Base-by-base conservation (phyloP, 2,797 vertebrate species). In the Gymnoscopelus microlampas region DNA sequence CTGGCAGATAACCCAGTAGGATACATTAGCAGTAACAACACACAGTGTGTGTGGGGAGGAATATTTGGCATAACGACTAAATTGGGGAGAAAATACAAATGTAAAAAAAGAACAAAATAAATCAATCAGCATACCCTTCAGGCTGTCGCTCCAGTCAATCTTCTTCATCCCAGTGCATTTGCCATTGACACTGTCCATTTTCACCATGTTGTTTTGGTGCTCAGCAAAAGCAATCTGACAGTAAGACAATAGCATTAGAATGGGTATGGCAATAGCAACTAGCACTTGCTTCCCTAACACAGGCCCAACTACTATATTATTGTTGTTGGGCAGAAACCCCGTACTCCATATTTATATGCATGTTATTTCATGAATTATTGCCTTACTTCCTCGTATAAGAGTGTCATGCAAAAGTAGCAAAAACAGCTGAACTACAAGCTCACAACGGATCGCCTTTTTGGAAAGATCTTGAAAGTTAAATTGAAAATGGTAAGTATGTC, bases 211-310 rank as follows among this genome's bases (percentile, higher is more conserved):
- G 0, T 92, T 96, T 76, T 97, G 96, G 71, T 96, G 95, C 63
- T 98, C 93, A 0, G 97, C 97, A 60, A 97, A 98, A 10, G 95
- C 95, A 83, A 91, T 77, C 97, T 99, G 81, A 7, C 29, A 72
- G 59, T 67, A 57, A 24, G 7, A 54, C 1, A 58, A 24, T 5
- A 0, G 4, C 3, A 55, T 68, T 53, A 51, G 0, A 63, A 51
- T 14, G n/a, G 14, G 50, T 51, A 7, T 44, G 39, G 39, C 39
- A 51, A 51, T 4, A 44, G 39, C 6, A 44, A 44, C 39, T 44
- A 51, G 50, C 13, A 51, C 4, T 51, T 15, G n/a, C 12, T 51
- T 51, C 12, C 12, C 13, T 51, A 51, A 51, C 12, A 51, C 14
- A 1, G 13, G 4, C 11, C 14, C 49, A 51, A 44, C 4, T n/a